These are phyloP conservation scores for Prenolepis imparis DNA, from an alignment of 2,888 invertebrate genomes.

Conservation along the genomic window DNA sequence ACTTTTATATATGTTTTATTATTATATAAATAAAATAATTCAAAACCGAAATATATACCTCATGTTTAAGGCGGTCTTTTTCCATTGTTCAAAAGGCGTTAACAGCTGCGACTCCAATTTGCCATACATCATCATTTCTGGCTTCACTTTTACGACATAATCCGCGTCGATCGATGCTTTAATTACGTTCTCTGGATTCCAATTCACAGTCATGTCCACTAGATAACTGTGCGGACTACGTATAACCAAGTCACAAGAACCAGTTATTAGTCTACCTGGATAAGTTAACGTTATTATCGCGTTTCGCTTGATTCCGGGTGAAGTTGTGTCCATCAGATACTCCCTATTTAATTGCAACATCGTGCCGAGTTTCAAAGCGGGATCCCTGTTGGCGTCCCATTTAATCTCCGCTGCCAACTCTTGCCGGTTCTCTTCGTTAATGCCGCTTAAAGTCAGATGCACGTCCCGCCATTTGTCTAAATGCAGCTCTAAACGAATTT, in stretches of 20 bases:
- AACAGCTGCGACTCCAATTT: constrained; percentile 86
- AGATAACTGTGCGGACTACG: constrained; percentile 86
- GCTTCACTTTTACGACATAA: constrained; percentile 86
- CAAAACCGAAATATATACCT: constrained; percentile 83
- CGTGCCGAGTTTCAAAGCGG: constrained; percentile 90
- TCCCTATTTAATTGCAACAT: constrained; percentile 89
- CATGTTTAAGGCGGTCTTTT: constrained; percentile 87
- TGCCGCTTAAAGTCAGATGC: constrained; percentile 89
- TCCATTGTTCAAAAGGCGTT: constrained; percentile 89
- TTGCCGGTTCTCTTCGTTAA: constrained; percentile 89
- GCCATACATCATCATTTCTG: constrained; percentile 86
- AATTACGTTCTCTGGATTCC: constrained; percentile 90
- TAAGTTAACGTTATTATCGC: constrained; percentile 90
- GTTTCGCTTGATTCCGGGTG: constrained; percentile 88
- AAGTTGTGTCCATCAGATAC: constrained; percentile 25
- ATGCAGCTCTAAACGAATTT: constrained; percentile 91
- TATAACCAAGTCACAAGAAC: constrained; percentile 89
- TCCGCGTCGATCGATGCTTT: constrained; percentile 89
- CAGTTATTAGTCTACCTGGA: constrained; percentile 92
- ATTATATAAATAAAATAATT: constrained; percentile 1
- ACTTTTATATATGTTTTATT: background rate
- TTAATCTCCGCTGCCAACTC: constrained; percentile 91
- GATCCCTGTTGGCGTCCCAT: constrained; percentile 95
- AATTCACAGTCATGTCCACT: constrained; percentile 89
- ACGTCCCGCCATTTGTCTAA: constrained; percentile 93